phyloP scores from a whole-genome alignment of 1,140 invertebrate genomes.

The Rhyacophila brunnea region DNA sequence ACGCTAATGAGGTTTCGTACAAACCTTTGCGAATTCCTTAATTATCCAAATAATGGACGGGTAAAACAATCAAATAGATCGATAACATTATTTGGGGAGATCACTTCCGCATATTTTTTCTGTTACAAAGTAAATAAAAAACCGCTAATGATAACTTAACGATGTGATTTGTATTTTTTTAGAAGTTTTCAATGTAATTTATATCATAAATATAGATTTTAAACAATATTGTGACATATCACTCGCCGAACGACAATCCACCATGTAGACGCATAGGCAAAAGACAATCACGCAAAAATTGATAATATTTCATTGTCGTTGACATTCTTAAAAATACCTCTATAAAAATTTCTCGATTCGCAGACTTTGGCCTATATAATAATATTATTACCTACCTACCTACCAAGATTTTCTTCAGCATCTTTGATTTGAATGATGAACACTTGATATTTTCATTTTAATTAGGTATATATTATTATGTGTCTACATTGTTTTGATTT shows the following conservation, averaged over 20 bases:
- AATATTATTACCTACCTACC: too few species aligned
- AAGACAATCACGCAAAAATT: too few species aligned
- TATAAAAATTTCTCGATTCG: too few species aligned
- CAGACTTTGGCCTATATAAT: too few species aligned
- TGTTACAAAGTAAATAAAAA: not conserved
- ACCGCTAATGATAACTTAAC: not conserved
- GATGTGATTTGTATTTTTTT: not conserved
- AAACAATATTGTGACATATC: constrained; percentile 26
- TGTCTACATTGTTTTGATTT: too few species aligned
- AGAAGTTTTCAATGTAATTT: not conserved
- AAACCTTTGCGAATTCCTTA: constrained; percentile 12
- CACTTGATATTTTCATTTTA: too few species aligned
- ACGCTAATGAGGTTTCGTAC: not conserved
- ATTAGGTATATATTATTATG: too few species aligned
- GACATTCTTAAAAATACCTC: too few species aligned
- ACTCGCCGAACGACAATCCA: constrained; percentile 8
- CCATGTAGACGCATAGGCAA: too few species aligned
- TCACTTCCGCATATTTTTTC: not conserved
- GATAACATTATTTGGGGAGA: not conserved
- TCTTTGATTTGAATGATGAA: too few species aligned
- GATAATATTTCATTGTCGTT: too few species aligned
- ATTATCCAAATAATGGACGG: not conserved
- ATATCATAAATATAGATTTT: constrained; percentile 13
- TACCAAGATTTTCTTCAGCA: too few species aligned
- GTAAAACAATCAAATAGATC: not conserved